A percentile compares a stretch with the other conserved stretches of the same genome.
phyloP scores from a whole-genome alignment of 2,888 invertebrate species.

The Tetragonula carbonaria region DNA sequence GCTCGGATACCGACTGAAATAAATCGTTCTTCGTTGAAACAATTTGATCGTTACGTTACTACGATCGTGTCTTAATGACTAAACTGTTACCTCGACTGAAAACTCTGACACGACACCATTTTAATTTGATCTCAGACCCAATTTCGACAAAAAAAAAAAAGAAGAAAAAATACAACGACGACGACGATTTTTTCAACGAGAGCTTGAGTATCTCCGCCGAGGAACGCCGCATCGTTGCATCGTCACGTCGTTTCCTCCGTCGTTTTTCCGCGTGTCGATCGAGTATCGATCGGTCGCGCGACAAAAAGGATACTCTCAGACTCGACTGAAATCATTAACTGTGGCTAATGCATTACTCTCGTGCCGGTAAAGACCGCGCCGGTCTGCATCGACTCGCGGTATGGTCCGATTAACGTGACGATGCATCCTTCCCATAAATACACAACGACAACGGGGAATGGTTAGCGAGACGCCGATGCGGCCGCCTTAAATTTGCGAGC shows the following conservation, averaged over 20 bases:
- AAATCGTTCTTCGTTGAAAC: no score
- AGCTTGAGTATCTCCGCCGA: no score
- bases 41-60: no score
- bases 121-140: no score
- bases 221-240: background rate
- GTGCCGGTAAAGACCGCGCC: constrained; percentile 24
- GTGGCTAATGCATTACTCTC: background rate
- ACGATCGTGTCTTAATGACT: no score
- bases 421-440: constrained; percentile 66
- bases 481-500: constrained; percentile 51
- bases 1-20: no score
- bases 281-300: background rate
- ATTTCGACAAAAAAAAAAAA: no score
- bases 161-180: no score
- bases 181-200: no score
- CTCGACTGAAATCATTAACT: constrained; percentile 1
- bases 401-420: constrained; percentile 67
- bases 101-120: no score
- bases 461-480: constrained; percentile 60
- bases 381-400: constrained; percentile 60
- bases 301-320: background rate
- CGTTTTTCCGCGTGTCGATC: background rate
- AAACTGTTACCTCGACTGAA: no score
- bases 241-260: no score
- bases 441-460: constrained; percentile 48